A percentile compares a stretch with the other conserved stretches of the same genome.
These are phyloP conservation scores for Pantherophis alleghaniensis DNA, from an alignment of 2,797 vertebrate species.

Conservation along the genomic window DNA sequence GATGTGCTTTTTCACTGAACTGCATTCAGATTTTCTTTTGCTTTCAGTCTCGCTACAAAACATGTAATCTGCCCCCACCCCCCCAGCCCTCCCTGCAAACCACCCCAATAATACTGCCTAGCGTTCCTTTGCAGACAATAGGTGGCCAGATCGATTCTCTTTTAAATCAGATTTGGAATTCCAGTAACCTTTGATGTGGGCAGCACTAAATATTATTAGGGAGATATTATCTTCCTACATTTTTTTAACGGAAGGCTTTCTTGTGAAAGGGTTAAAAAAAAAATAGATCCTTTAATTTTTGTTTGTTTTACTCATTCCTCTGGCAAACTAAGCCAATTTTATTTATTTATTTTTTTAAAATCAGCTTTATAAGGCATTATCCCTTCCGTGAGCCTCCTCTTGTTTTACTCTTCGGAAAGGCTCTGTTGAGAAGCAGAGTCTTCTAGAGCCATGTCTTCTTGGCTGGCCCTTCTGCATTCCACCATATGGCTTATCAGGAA, in stretches of 20 bases:
- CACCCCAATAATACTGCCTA: neutral
- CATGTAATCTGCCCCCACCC: neutral
- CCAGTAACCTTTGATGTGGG: slow-evolving; percentile 67
- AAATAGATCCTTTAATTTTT: slow-evolving; percentile 55
- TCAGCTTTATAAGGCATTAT: neutral
- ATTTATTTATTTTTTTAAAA: neutral
- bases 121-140: neutral
- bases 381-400: neutral
- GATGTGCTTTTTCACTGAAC: slow-evolving; percentile 51
- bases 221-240: slow-evolving; percentile 28
- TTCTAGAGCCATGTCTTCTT: slow-evolving; percentile 76
- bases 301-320: slow-evolving; percentile 1
- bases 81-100: neutral
- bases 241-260: neutral
- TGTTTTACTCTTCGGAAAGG: slow-evolving; percentile 70
- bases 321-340: slow-evolving; percentile 27
- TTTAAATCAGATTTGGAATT: slow-evolving; percentile 20
- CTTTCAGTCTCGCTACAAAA: slow-evolving; percentile 34
- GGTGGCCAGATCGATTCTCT: neutral
- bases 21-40: slow-evolving; percentile 43
- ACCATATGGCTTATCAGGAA: slow-evolving; percentile 49
- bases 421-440: slow-evolving; percentile 76
- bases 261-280: slow-evolving; percentile 50
- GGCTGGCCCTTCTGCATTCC: slow-evolving; percentile 73
- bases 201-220: neutral